phyloP scores from a whole-genome alignment of 2,113 vertebrate species.

The Grantiella picta region DNA sequence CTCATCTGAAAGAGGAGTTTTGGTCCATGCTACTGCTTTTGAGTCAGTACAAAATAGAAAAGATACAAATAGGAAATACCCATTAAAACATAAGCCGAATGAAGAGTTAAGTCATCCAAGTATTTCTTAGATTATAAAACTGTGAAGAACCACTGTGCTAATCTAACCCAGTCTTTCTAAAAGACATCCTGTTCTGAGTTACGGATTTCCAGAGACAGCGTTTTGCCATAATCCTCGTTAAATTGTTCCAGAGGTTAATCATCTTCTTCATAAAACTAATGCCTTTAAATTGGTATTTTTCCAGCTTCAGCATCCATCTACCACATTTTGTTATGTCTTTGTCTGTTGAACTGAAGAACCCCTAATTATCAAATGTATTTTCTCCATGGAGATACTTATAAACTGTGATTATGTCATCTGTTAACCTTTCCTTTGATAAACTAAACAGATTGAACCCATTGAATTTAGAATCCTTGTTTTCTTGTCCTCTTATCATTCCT shows the following conservation, averaged over 20 bases:
- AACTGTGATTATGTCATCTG: constrained; percentile 43
- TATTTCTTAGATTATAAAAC: neutral
- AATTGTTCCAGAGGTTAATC: constrained; percentile 16
- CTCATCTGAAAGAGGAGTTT: neutral
- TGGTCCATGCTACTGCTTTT: neutral
- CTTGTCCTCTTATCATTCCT: neutral
- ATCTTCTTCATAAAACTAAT: constrained; percentile 17
- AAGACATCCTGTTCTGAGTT: neutral
- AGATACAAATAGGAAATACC: neutral
- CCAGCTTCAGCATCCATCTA: neutral
- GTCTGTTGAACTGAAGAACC: constrained; percentile 10
- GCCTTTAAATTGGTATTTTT: neutral
- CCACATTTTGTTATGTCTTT: constrained; percentile 41
- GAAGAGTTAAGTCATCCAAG: neutral
- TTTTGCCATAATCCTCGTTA: neutral
- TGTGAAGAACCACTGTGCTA: neutral
- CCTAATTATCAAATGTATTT: neutral
- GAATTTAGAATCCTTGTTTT: neutral
- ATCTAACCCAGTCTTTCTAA: neutral
- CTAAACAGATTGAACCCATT: constrained; percentile 16
- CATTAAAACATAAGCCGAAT: neutral
- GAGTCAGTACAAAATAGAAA: neutral
- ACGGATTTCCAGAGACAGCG: neutral
- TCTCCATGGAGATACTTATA: constrained; percentile 32
- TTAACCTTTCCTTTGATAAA: constrained; percentile 47